Evolutionary conservation across 1,140 invertebrate species (phyloP), one percentile per base, ranked within the genome.

Genomic region (Neodiprion virginianus): DNA sequence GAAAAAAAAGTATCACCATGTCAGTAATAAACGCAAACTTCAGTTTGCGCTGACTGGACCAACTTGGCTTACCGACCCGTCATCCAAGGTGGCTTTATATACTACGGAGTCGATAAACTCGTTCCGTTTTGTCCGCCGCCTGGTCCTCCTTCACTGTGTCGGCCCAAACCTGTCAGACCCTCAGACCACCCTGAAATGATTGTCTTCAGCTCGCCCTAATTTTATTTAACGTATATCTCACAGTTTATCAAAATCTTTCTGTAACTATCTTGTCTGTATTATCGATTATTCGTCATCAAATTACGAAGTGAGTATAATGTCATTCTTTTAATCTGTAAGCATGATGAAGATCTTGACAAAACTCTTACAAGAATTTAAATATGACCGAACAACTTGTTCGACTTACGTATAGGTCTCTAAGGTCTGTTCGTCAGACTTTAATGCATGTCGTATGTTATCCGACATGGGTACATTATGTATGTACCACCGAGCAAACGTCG

Each of bases 101-200:
- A 78, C 67, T 17, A 61, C 4, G 75, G 75, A 7, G 70, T 78
- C 11, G 11, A 78, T 48, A 78, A 78, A 74, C 72, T 78, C 61
- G 21, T 78, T n/a, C 70, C 72, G n/a, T 10, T 76, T 9, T 69
- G 73, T 23, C 50, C 67, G 21, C 53, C 70, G 1, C 75, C 77
- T 23, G 68, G 8, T 65, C 21, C 47, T 48, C 72, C 75, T 50
- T 66, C 76, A 47, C 40, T 78, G 1, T 72, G 47, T 28, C 69
- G 67, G 40, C 66, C 67, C 8, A 12, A 9, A 0, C 17, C 77
- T 8, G 14, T 74, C 8, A 74, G 8, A 65, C 53, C 53, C 53
- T 61, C 53, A 17, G 53, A 61, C 53, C 53, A 12, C 53, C 53
- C 53, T 61, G 53, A 17, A 3, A 61, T 61, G 53, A 61, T 17